Evolutionary conservation across 2,797 vertebrate species (phyloP).

Genomic region (Acridotheres tristis): DNA sequence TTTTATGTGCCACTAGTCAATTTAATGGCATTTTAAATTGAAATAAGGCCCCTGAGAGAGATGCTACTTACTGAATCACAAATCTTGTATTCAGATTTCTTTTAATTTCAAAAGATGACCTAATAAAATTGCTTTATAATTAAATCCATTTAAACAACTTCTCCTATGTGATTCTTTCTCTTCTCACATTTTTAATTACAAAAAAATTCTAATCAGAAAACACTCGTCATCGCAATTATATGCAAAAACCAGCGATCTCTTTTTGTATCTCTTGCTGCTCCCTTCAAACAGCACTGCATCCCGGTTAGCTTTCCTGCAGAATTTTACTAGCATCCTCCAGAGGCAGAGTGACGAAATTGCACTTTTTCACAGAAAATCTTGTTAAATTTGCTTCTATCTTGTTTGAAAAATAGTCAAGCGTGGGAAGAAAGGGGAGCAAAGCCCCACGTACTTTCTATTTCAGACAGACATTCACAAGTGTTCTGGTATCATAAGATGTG

Average conservation of each 20-base stretch:
- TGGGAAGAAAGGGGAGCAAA: not conserved
- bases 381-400: not conserved
- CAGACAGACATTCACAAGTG: not conserved
- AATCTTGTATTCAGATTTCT: slow-evolving; percentile 52
- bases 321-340: slow-evolving; percentile 1
- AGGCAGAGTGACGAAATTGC: not conserved
- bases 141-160: slow-evolving; percentile 38
- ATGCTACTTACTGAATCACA: slow-evolving; percentile 36
- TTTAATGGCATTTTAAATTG: slow-evolving; percentile 69
- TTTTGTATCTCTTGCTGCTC: not conserved
- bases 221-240: not conserved
- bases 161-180: slow-evolving; percentile 21
- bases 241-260: not conserved
- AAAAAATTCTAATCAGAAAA: slow-evolving; percentile 42
- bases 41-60: slow-evolving; percentile 53
- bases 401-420: not conserved
- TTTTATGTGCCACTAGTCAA: slow-evolving; percentile 58
- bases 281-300: not conserved
- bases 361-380: not conserved
- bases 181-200: slow-evolving; percentile 10
- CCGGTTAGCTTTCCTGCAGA: not conserved
- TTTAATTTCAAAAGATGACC: slow-evolving; percentile 70
- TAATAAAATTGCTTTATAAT: slow-evolving; percentile 67
- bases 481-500: not conserved
- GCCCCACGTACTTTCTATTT: not conserved